Base-by-base conservation (phyloP, 2,888 invertebrate genomes). In the Pseudoips prasinana region DNA sequence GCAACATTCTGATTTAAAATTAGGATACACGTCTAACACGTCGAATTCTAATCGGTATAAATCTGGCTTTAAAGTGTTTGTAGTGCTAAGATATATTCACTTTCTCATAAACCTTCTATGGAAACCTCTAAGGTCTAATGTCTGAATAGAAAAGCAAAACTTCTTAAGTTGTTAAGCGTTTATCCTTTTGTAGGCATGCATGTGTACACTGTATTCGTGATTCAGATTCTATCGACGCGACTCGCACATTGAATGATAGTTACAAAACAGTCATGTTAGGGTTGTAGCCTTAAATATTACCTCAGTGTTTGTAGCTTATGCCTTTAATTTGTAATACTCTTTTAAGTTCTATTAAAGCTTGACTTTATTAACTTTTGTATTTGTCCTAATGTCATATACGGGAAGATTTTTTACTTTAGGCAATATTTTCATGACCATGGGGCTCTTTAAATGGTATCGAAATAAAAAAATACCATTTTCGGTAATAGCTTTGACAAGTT, bases 201-300 rank as follows among this genome's bases (percentile, higher is more conserved):
- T 56, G 58, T 56, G 54, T 61, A 56, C 59, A 58, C 62, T 58
- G 57, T 62, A 63, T 58, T 74, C 78, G 73, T 79, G 78, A 72
- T 75, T 64, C 52, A 51, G 76, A 80, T 79, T 70, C 60, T 73
- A 79, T 78, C 77, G 58, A 62, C 46, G 43, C 57, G 48, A 56
- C 63, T 61, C 47, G 56, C 58, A 62, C 64, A 64, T 69, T 66
- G 58, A 66, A 58, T 58, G 58, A 68, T 64, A 61, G 61, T 64
- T 64, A 58, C 64, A 66, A 68, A 66, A 61, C 40, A 47, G 44
- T 43, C 8, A 41, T 30, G 30, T 34, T 57, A 54, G 54, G 55
- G 64, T 56, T 60, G 61, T 23, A 48, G 18, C 8, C 20, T 8
- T 7, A n/a, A 10, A 17, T n/a, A n/a, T n/a, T n/a, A n/a, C n/a